These are phyloP conservation scores for Ethmia dodecea DNA, from an alignment of 2,888 invertebrate genomes.

Conservation along the genomic window DNA sequence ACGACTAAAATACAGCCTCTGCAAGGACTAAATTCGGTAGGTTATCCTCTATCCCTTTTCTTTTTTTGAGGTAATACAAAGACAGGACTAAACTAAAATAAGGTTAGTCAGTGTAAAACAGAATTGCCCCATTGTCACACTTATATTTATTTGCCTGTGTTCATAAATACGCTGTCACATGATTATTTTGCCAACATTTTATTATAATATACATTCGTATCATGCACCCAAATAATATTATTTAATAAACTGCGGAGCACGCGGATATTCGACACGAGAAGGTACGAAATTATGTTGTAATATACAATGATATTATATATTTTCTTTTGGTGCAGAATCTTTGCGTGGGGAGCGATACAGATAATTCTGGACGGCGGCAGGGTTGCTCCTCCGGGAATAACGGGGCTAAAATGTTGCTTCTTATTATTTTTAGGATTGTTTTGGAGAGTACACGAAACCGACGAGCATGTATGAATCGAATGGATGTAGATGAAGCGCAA, in stretches of 20 bases:
- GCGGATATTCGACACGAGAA: neutral
- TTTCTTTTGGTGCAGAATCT: slow-evolving; percentile 22
- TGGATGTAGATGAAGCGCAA: no score
- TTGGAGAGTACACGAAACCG: no score
- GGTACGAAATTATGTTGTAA: neutral
- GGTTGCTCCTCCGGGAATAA: slow-evolving; percentile 24
- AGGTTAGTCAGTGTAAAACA: no score
- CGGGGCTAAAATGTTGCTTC: neutral
- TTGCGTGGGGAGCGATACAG: slow-evolving; percentile 28
- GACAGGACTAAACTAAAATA: no score
- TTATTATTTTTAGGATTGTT: no score
- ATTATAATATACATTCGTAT: neutral
- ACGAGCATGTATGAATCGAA: no score
- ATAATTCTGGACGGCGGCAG: slow-evolving; percentile 34
- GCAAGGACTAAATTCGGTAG: no score
- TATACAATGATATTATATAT: slow-evolving; percentile 23
- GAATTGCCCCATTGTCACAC: neutral
- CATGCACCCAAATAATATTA: neutral
- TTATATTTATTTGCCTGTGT: neutral
- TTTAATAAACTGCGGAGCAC: neutral
- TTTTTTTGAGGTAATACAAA: no score
- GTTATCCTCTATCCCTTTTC: no score
- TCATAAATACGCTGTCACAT: no score
- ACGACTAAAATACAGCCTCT: no score
- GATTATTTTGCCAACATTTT: no score